Evolutionary conservation across 2,888 invertebrate genomes (phyloP), one percentile per base, ranked within the genome.

Genomic region (Baronia brevicornis): DNA sequence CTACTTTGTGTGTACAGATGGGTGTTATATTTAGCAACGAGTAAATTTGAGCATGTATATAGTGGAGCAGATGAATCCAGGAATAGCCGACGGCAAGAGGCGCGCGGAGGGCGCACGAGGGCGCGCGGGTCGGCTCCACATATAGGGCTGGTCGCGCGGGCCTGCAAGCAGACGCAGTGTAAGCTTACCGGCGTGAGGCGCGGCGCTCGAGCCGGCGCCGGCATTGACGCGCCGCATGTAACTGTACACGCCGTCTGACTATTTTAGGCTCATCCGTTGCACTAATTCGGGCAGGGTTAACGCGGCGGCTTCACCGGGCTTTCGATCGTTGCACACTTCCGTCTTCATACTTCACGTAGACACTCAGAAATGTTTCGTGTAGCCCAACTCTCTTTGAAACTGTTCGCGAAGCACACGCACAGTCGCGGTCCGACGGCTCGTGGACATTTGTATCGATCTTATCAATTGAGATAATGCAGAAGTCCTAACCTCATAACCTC

Each of bases 251-350:
- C 77, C 70, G 71, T 63, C 67, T 67, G 63, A 77, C 82, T 82
- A 82, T 84, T 84, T 80, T 67, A 58, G 79, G 75, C 78, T 64
- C 77, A 73, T 71, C 63, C 79, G 77, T 77, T 80, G 80, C 80
- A 80, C 82, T 82, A 82, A 80, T 75, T 80, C 82, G 82, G 82
- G 80, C 80, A 79, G 82, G 80, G 80, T 84, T 84, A 80, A 68
- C 77, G 73, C 72, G 70, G 68, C 66, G 75, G 74, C 79, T 74
- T 79, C 75, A 64, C 62, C 58, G 63, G 64, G 66, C 63, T 57
- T 64, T 53, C 60, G 65, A 58, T 63, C 62, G 61, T 64, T 67
- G 60, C 59, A 69, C 78, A 78, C 75, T 79, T 79, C 77, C 75
- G 73, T 72, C 75, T 75, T 71, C 61, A 42, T 61, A 64, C 59